These are phyloP conservation scores for Drosophila mercatorum DNA, from an alignment of 2,888 invertebrate genomes.

Conservation along the genomic window DNA sequence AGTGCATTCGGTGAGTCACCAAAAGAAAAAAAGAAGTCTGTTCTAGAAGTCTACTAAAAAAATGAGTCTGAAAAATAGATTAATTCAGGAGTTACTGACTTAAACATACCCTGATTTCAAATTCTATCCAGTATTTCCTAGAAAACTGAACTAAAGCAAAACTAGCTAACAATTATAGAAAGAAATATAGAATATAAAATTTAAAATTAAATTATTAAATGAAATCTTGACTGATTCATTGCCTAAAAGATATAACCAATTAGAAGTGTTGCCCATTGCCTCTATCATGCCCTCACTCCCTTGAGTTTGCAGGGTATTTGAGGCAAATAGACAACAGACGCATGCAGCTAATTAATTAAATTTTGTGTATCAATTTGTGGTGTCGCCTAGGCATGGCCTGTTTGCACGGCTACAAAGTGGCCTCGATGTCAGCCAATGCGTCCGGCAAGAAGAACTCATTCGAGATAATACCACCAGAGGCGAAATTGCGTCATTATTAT, in stretches of 20 bases:
- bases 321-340: constrained; percentile 22
- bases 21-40: constrained; percentile 12
- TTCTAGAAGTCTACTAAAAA: constrained; percentile 4
- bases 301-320: constrained; percentile 5
- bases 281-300: not conserved
- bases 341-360: constrained; percentile 58
- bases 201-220: no score
- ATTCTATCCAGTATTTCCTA: no score
- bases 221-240: no score
- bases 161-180: no score
- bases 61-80: no score
- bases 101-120: no score
- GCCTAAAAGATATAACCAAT: no score
- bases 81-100: no score
- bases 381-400: constrained; percentile 91
- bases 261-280: not conserved
- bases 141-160: no score
- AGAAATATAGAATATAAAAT: no score
- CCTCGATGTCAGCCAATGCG: constrained; percentile 91
- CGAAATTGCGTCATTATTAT: constrained; percentile 94
- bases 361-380: constrained; percentile 34
- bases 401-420: constrained; percentile 93
- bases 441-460: constrained; percentile 96
- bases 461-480: constrained; percentile 94
- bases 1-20: constrained; percentile 90